Percentiles rank a stretch among this genome's conserved stretches.
Conservation (phyloP, 2,797 vertebrate genomes). For the Thaleichthys pacificus region DNA sequence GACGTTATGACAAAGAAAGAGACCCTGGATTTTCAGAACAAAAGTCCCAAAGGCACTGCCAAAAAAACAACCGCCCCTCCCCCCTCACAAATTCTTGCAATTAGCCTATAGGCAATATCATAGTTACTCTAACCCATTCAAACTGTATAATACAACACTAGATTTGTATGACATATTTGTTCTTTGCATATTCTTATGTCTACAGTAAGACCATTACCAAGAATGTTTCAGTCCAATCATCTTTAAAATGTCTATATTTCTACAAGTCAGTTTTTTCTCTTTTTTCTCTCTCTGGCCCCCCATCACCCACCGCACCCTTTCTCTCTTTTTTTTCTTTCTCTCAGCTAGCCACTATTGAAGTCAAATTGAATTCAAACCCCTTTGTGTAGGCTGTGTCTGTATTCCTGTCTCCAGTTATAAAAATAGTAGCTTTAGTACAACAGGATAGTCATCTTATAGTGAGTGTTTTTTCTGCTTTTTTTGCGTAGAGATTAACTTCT, state of each 20-base stretch:
- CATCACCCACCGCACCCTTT: background rate
- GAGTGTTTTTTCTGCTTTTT: too few species aligned
- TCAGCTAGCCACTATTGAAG: too few species aligned
- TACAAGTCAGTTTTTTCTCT: background rate
- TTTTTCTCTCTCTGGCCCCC: background rate
- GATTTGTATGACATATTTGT: background rate
- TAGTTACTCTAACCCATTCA: background rate
- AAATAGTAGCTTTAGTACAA: background rate
- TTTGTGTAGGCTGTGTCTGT: background rate
- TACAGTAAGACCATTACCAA: too few species aligned
- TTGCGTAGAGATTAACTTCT: too few species aligned
- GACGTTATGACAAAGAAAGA: constrained; percentile 76
- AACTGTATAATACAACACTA: background rate
- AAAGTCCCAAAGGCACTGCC: constrained; percentile 62
- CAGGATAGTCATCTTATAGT: too few species aligned
- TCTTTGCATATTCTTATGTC: too few species aligned
- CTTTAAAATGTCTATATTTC: background rate
- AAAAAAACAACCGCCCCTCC: background rate
- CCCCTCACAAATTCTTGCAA: background rate
- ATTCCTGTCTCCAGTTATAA: background rate
- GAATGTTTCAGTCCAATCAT: too few species aligned
- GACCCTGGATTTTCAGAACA: constrained; percentile 70
- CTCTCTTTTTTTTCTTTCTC: background rate
- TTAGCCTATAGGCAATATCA: background rate
- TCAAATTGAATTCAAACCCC: background rate